Evolutionary conservation across 1,140 invertebrate species (phyloP).

Genomic region (Zeugodacus cucurbitae): DNA sequence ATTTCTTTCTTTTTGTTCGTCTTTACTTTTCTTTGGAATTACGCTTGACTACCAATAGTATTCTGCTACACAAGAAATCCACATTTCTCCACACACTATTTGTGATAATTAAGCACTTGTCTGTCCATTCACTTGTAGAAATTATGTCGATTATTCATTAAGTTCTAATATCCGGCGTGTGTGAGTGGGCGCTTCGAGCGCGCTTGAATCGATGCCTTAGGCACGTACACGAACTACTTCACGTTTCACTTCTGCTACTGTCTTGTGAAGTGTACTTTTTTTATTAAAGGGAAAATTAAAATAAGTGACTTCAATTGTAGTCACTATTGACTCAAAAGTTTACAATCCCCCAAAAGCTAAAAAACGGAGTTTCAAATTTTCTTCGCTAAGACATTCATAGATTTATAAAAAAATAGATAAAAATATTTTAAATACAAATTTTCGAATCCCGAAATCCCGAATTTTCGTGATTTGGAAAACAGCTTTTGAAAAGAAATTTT

Average conservation of each 20-base stretch:
- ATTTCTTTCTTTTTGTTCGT: neutral
- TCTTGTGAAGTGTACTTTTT: neutral
- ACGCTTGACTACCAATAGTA: neutral
- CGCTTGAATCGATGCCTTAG: neutral
- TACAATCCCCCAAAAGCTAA: too few species aligned
- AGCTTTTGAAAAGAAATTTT: too few species aligned
- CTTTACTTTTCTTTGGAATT: neutral
- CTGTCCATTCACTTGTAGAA: slow-evolving; percentile 1
- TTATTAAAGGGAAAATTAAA: too few species aligned
- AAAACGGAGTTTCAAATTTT: too few species aligned
- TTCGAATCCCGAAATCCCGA: too few species aligned
- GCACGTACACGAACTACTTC: neutral
- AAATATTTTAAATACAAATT: too few species aligned
- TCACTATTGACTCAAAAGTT: too few species aligned
- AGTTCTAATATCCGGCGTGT: neutral
- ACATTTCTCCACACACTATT: neutral
- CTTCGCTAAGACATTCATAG: too few species aligned
- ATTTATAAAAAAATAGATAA: too few species aligned
- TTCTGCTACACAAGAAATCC: neutral
- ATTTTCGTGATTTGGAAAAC: too few species aligned
- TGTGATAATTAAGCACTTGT: neutral
- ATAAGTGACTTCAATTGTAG: too few species aligned
- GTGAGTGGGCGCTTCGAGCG: neutral
- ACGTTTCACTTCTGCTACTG: neutral
- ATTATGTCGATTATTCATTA: slow-evolving; percentile 12